phyloP scores from a whole-genome alignment of 2,888 invertebrate species.

The Orthosia gracilis region DNA sequence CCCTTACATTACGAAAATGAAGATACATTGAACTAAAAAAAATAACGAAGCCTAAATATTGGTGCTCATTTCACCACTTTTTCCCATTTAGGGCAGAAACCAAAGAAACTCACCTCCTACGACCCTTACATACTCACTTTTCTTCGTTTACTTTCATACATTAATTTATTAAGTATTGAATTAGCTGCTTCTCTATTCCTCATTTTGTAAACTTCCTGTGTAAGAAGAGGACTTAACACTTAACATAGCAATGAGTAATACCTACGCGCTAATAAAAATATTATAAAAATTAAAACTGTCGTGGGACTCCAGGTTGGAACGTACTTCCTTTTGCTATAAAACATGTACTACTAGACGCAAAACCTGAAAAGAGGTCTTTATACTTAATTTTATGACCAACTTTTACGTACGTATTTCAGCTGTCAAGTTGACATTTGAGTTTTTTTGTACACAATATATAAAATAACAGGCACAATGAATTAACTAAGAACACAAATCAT shows the following conservation, averaged over 20 bases:
- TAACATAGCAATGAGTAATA: neutral
- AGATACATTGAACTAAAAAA: too few species aligned
- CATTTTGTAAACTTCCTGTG: too few species aligned
- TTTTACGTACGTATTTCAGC: too few species aligned
- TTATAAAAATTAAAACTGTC: neutral
- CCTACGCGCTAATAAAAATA: neutral
- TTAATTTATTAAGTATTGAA: neutral
- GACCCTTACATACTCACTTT: neutral
- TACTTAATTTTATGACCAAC: too few species aligned
- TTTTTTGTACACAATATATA: neutral
- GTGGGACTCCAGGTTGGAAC: neutral
- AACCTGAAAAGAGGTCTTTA: too few species aligned
- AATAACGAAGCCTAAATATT: too few species aligned
- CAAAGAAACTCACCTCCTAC: neutral
- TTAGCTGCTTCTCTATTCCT: too few species aligned
- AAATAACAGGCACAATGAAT: neutral
- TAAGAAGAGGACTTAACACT: neutral
- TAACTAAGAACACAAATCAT: neutral
- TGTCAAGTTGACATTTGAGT: too few species aligned
- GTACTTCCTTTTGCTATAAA: neutral
- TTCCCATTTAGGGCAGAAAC: neutral
- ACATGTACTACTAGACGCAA: too few species aligned
- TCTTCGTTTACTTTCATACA: neutral
- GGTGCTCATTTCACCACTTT: too few species aligned
- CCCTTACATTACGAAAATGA: too few species aligned